A percentile compares a stretch with the other conserved stretches of the same genome.
These are phyloP conservation scores for Drepanosiphum platanoidis DNA, from an alignment of 2,888 invertebrate genomes.

Conservation along the genomic window DNA sequence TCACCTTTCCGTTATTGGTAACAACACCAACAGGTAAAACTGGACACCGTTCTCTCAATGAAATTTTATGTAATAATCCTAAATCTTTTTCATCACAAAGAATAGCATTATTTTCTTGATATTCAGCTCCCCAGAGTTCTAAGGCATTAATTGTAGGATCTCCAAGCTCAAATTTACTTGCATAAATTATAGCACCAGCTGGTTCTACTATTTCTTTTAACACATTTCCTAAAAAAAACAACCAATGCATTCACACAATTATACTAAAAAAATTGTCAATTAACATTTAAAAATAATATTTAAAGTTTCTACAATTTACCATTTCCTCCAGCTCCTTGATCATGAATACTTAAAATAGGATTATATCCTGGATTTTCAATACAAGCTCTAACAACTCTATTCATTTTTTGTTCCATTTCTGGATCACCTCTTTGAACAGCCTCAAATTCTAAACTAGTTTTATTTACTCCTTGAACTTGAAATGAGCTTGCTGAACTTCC, in stretches of 20 bases:
- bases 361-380: constrained; percentile 81
- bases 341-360: constrained; percentile 95
- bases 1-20: constrained; percentile 81
- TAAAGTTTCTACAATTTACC: constrained; percentile 67
- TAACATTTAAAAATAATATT: neutral
- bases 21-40: constrained; percentile 93
- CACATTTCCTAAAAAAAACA: constrained; percentile 80
- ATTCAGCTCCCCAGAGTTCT: constrained; percentile 98
- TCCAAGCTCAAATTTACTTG: constrained; percentile 86
- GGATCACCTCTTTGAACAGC: constrained; percentile 97
- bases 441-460: constrained; percentile 88
- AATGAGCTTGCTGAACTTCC: constrained; percentile 96
- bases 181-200: constrained; percentile 89
- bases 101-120: constrained; percentile 94
- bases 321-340: constrained; percentile 99
- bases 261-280: neutral
- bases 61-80: constrained; percentile 75
- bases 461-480: constrained; percentile 87
- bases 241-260: constrained; percentile 29
- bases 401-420: constrained; percentile 98
- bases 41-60: constrained; percentile 89
- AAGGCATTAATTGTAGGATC: constrained; percentile 93
- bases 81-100: constrained; percentile 78
- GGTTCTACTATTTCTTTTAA: constrained; percentile 96
- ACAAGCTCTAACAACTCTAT: constrained; percentile 91